Evolutionary conservation across 1,140 invertebrate species (phyloP).

Genomic region (Subanguina moxae): DNA sequence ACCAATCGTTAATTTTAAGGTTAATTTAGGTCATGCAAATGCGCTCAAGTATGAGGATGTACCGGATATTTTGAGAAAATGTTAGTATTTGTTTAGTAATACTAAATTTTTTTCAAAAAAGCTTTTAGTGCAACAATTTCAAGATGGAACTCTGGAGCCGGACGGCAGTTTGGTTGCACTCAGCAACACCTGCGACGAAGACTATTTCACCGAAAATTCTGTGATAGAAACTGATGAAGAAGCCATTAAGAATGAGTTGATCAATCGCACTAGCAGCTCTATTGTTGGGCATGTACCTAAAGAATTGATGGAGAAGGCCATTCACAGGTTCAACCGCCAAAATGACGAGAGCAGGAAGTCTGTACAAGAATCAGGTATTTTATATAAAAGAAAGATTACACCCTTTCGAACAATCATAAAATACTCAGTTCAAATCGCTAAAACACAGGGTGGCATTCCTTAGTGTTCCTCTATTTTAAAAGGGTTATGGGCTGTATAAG

Average conservation of each 20-base stretch:
- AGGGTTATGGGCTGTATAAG: too few species aligned
- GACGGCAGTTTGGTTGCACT: neutral
- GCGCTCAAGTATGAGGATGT: neutral
- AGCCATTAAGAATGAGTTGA: neutral
- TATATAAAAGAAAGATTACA: too few species aligned
- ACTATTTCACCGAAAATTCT: neutral
- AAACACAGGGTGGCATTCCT: too few species aligned
- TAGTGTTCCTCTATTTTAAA: too few species aligned
- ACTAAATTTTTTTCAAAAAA: neutral
- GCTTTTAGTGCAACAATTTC: neutral
- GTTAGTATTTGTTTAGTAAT: neutral
- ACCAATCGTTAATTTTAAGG: too few species aligned
- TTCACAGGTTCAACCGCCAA: neutral
- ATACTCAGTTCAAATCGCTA: too few species aligned
- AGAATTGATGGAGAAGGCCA: neutral
- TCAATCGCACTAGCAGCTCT: neutral
- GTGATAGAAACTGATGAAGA: neutral
- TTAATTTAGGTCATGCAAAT: constrained; percentile 2
- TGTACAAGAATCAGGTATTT: neutral
- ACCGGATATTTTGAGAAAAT: neutral
- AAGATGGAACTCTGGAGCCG: neutral
- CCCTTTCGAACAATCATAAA: too few species aligned
- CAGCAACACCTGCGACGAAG: neutral
- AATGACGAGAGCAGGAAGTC: neutral
- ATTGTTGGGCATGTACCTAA: neutral